Evolutionary conservation across 2,888 invertebrate genomes (phyloP).

Genomic region (Hemaris fuciformis): DNA sequence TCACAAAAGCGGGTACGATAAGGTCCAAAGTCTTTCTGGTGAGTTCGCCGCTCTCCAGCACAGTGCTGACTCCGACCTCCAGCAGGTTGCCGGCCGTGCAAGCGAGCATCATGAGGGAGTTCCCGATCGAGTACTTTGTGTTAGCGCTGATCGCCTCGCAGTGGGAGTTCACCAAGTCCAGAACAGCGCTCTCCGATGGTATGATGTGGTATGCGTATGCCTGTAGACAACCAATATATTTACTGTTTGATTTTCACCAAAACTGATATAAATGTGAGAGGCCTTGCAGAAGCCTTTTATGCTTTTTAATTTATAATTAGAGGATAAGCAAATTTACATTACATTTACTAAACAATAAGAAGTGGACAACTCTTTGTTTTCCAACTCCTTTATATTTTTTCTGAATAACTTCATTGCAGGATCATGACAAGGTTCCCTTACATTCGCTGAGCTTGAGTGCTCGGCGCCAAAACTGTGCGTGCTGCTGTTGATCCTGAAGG

Average conservation of each 20-base stretch:
- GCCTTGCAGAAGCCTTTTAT: too few relatives aligned
- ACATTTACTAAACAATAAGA: too few relatives aligned
- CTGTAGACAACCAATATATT: constrained; percentile 59
- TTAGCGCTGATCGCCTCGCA: constrained; percentile 70
- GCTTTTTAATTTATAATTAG: too few relatives aligned
- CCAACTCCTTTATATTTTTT: too few relatives aligned
- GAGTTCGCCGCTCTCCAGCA: constrained; percentile 82
- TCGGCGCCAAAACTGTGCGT: too few relatives aligned
- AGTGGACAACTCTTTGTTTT: too few relatives aligned
- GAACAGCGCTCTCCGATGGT: constrained; percentile 90
- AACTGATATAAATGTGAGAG: too few relatives aligned
- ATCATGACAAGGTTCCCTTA: too few relatives aligned
- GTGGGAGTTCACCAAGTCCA: constrained; percentile 84
- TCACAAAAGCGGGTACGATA: constrained; percentile 87
- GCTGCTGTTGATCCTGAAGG: too few relatives aligned
- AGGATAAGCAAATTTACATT: too few relatives aligned
- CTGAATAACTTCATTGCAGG: too few relatives aligned
- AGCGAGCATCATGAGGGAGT: constrained; percentile 71
- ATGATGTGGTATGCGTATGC: constrained; percentile 89
- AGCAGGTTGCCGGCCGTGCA: constrained; percentile 70
- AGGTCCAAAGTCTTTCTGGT: constrained; percentile 84
- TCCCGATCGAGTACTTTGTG: constrained; percentile 63
- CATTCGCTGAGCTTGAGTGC: too few relatives aligned
- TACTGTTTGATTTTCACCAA: not conserved
- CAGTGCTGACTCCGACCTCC: constrained; percentile 62